Evolutionary conservation across 2,797 vertebrate species (phyloP), one percentile per base, ranked within the genome.

Genomic region (Lepidocolaptes lacrymiger): DNA sequence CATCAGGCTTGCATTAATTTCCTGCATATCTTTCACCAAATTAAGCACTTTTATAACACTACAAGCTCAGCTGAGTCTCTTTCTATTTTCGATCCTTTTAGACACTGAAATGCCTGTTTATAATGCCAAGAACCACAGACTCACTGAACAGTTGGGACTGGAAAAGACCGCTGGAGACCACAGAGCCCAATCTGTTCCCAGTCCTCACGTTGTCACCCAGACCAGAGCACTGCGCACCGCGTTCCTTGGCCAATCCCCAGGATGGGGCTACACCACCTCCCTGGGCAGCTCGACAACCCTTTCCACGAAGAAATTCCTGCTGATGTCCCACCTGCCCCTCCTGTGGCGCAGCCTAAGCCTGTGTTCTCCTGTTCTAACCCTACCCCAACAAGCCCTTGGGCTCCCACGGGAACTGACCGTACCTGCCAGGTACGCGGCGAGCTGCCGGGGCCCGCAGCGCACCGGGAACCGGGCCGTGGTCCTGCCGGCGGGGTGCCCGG

Each of bases 381-480:
- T 5, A 5, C 5, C 12, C 44, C 0, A 19, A 4, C 0, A 2
- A 49, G 14, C 20, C 1, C 12, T 6, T 5, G 1, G 5, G 49
- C 4, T n/a, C 43, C 36, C 36, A 2, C 12, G 10, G 0, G 5
- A 4, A 12, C 46, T 6, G 34, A 8, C 56, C 6, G 1, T 7
- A 99, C 99, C 99, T 98, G 98, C 98, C 52, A 99, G 97, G 92
- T 99, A 99, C 3, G 99, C 99, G 32, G 98, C 98, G 76, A 99
- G 98, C 91, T 99, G 99, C 94, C 99, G 98, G 26, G 99, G 98
- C 61, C 99, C 99, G 93, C 99, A 99, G 74, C 98, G 98, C 56
- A 99, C 97, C 39, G 99, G 96, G 74, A 99, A 99, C 36, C 98
- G 98, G 59, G 98, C 97, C 20, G 98, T 99, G 63, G 98, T 98